These are phyloP conservation scores for Bryconaethiops microstoma DNA, from an alignment of 2,797 vertebrate genomes.

Conservation along the genomic window DNA sequence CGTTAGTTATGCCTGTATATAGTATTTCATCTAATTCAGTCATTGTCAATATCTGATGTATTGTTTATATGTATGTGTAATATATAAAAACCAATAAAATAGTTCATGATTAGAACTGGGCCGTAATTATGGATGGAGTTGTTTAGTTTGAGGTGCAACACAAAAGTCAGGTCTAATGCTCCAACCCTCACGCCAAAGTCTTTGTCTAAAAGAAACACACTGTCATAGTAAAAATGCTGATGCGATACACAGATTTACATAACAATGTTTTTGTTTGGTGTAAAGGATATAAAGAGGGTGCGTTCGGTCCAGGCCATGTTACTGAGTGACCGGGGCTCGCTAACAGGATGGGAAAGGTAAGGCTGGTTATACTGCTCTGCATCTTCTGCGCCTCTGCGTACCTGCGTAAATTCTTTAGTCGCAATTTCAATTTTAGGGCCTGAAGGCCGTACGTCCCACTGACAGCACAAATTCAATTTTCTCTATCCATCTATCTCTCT, in stretches of 20 bases:
- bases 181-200: not conserved
- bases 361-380: slow-evolving; percentile 47
- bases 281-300: not conserved
- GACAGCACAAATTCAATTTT: not conserved
- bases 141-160: not conserved
- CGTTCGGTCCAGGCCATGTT: not conserved
- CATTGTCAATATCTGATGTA: too few species aligned
- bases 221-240: slow-evolving; percentile 7
- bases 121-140: not conserved
- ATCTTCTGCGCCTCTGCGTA: slow-evolving; percentile 49
- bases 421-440: slow-evolving; percentile 12
- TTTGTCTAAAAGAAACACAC: not conserved
- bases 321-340: slow-evolving; percentile 55
- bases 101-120: not conserved
- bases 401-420: slow-evolving; percentile 27
- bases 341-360: slow-evolving; percentile 74
- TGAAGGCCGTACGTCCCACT: not conserved
- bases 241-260: not conserved
- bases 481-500: not conserved
- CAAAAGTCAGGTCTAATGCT: not conserved
- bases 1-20: too few species aligned
- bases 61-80: too few species aligned
- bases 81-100: too few species aligned
- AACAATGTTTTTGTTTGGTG: not conserved
- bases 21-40: too few species aligned